Evolutionary conservation across 2,888 invertebrate genomes (phyloP), one percentile per base, ranked within the genome.

Genomic region (Zhengitettix transpicula): DNA sequence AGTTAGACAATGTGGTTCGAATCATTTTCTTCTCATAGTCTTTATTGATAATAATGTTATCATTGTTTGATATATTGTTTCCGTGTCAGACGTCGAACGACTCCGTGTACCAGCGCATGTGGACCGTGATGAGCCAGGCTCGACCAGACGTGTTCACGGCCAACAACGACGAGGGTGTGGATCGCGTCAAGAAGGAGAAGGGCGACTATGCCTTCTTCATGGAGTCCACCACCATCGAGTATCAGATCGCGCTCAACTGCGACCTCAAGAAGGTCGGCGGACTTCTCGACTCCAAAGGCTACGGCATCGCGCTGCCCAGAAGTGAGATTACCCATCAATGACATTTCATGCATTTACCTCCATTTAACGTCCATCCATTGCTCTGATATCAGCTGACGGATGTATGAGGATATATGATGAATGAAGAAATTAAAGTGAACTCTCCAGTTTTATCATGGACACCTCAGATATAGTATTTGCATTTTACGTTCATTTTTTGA

Each of bases 211-310:
- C 98, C 5, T 98, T 88, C 72, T 78, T 99, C 55, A 96, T 97
- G 92, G 98, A 98, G 76, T 95, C 94, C 9, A 89, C 94, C 0
- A 86, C 88, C 1, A 86, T 98, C 64, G 97, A 99, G 73, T 99
- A 96, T 73, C 86, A 86, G 67, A 80, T 89, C 64, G 88, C 92
- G 72, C 78, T 89, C 63, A 81, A 90, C 67, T 96, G 95, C 69
- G 85, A 90, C 56, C 78, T 95, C 63, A 85, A 82, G 69, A 87
- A 89, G 77, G 84, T 90, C 10, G 90, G 93, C 1, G 79, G 82
- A 10, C 80, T 84, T 67, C 77, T 96, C 58, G 94, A 95, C 70
- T 86, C 87, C 56, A 95, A 95, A 71, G 93, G 93, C 67, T 96
- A 95, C 69, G 95, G 94, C 42, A 88, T 96, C 63, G 95, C 93